Conservation (phyloP, 2,888 invertebrate species). For the Mylabris sibirica region DNA sequence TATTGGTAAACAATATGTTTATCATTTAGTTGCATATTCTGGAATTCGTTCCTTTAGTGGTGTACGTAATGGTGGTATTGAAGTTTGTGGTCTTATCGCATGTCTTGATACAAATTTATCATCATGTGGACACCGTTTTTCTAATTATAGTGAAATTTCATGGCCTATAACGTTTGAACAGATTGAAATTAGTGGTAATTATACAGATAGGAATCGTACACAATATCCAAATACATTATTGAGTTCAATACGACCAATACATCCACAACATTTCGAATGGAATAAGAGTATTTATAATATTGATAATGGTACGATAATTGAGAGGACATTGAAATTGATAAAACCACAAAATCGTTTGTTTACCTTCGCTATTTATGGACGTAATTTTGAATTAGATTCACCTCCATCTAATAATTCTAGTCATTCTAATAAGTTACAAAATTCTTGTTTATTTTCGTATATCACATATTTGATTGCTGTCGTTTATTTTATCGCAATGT, state of each 20-base stretch:
- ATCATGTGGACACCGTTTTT: conserved; percentile 60
- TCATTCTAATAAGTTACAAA: background rate
- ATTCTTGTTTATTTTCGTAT: background rate
- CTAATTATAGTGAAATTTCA: conserved; percentile 55
- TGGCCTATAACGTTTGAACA: conserved; percentile 62
- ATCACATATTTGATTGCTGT: background rate
- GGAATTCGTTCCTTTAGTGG: conserved; percentile 64
- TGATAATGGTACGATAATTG: conserved; percentile 1
- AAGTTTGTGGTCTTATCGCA: conserved; percentile 64
- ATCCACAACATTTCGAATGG: conserved; percentile 60
- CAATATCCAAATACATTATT: conserved; percentile 65
- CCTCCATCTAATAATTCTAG: background rate
- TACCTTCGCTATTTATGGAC: conserved; percentile 16
- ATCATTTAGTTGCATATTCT: conserved; percentile 64
- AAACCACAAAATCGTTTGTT: conserved; percentile 13
- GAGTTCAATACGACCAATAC: conserved; percentile 64
- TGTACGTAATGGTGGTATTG: conserved; percentile 62
- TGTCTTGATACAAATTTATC: conserved; percentile 62
- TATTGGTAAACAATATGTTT: conserved; percentile 56
- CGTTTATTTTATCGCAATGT: background rate
- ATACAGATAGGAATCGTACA: conserved; percentile 58
- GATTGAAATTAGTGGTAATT: conserved; percentile 60
- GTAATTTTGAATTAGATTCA: conserved; percentile 18
- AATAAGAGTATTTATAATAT: conserved; percentile 51
- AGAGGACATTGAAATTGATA: background rate